phyloP scores from a whole-genome alignment of 2,113 vertebrate genomes.

The Rhea americana region DNA sequence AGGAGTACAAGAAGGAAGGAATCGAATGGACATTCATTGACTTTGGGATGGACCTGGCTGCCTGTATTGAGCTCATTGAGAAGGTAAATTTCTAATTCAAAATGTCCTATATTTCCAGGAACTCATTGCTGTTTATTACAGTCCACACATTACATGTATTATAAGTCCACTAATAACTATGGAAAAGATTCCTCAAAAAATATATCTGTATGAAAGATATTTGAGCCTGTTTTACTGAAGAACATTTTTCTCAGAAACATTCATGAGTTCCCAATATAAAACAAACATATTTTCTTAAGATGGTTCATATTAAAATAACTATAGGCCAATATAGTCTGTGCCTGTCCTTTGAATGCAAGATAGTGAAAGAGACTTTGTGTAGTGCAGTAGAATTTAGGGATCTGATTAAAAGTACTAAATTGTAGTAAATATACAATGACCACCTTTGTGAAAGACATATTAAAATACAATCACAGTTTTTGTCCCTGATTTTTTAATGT shows the following conservation, averaged over 20 bases:
- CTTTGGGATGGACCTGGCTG: constrained; percentile 76
- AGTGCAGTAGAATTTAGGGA: rapidly evolving
- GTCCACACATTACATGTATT: no score
- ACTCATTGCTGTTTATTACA: not conserved
- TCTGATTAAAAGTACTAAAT: not conserved
- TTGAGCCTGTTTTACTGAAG: not conserved
- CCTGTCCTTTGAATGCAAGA: not conserved
- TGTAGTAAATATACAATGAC: not conserved
- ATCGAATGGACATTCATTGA: constrained; percentile 62
- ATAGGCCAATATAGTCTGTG: not conserved
- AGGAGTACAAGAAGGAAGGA: constrained; percentile 64
- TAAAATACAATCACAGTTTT: not conserved
- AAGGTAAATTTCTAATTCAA: constrained; percentile 71
- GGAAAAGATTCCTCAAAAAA: not conserved
- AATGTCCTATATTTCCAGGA: not conserved
- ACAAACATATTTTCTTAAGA: not conserved
- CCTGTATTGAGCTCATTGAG: constrained; percentile 89
- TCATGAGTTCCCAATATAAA: not conserved
- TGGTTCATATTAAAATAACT: not conserved
- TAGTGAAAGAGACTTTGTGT: not conserved
- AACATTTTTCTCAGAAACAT: not conserved
- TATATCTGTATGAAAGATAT: not conserved
- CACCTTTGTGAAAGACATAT: not conserved
- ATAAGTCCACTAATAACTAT: not conserved
- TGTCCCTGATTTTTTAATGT: not conserved